A percentile compares a stretch with the other conserved stretches of the same genome.
These are phyloP conservation scores for Catalaphyllia jardinei DNA, from an alignment of 64 coral and sea anemone species.

Conservation along the genomic window DNA sequence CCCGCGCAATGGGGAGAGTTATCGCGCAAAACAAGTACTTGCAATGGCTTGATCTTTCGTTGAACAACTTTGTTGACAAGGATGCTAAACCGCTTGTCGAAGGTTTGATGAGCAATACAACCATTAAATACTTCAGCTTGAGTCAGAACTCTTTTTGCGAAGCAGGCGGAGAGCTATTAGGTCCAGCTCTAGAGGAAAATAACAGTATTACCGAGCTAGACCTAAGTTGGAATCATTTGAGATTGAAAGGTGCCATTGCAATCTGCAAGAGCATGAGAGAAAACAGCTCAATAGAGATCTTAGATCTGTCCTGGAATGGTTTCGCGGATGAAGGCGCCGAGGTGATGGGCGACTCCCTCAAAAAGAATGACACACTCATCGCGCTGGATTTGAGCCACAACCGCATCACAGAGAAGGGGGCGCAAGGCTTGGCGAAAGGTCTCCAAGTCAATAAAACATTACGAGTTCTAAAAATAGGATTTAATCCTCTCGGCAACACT, in stretches of 20 bases:
- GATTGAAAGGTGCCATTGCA: slow-evolving; percentile 67
- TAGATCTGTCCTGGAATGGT: slow-evolving; percentile 82
- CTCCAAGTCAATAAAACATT: slow-evolving; percentile 51
- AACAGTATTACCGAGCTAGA: slow-evolving; percentile 41
- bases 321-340: slow-evolving; percentile 82
- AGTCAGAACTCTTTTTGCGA: slow-evolving; percentile 85
- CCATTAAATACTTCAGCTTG: slow-evolving; percentile 57
- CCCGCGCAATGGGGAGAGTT: slow-evolving; percentile 44
- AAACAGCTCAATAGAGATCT: slow-evolving; percentile 49
- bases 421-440: slow-evolving; percentile 60
- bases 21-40: slow-evolving; percentile 52
- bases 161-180: slow-evolving; percentile 62
- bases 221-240: slow-evolving; percentile 86
- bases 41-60: slow-evolving; percentile 66
- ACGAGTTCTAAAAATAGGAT: slow-evolving; percentile 58
- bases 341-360: slow-evolving; percentile 69
- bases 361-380: slow-evolving; percentile 58
- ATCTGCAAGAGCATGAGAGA: slow-evolving; percentile 57
- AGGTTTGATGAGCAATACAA: slow-evolving; percentile 44
- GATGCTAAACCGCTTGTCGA: slow-evolving; percentile 55
- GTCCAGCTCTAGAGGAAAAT: slow-evolving; percentile 51
- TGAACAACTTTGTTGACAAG: slow-evolving; percentile 70
- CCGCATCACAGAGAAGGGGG: slow-evolving; percentile 63
- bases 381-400: slow-evolving; percentile 82
- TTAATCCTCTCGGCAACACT: slow-evolving; percentile 53